A percentile compares a stretch with the other conserved stretches of the same genome.
These are phyloP conservation scores for Miniopterus natalensis DNA, from an alignment of 2,113 vertebrate species.

Conservation along the genomic window DNA sequence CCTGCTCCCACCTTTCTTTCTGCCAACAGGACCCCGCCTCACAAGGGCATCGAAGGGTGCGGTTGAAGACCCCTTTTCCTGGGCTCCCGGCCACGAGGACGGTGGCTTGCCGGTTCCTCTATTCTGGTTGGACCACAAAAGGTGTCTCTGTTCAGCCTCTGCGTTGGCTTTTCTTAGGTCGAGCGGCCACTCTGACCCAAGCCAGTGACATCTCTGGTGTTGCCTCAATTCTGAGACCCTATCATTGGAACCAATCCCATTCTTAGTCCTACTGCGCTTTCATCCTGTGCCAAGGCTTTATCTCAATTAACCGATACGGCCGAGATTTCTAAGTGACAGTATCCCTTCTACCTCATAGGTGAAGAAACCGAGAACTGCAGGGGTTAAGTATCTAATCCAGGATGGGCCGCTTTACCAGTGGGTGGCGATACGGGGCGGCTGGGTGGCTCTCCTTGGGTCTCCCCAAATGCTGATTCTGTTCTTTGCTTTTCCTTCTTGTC, in stretches of 20 bases:
- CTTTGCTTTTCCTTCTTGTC: too few relatives aligned
- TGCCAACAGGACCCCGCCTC: not conserved
- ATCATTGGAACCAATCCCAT: not conserved
- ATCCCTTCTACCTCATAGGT: not conserved
- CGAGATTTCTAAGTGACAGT: not conserved
- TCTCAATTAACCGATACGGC: not conserved
- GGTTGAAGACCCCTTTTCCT: not conserved
- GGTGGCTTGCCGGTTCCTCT: not conserved
- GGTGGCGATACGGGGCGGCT: not conserved
- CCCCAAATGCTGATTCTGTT: not conserved
- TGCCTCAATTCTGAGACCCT: not conserved
- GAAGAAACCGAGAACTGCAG: not conserved
- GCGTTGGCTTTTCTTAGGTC: not conserved
- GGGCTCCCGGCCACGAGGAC: not conserved
- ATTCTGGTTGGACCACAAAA: fast-evolving
- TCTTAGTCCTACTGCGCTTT: not conserved
- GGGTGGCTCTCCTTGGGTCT: not conserved
- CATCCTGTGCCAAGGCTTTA: not conserved
- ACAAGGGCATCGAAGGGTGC: not conserved
- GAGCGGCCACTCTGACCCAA: not conserved
- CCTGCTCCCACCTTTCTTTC: not conserved
- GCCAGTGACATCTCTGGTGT: fast-evolving
- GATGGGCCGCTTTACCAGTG: not conserved
- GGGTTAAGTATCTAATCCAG: not conserved
- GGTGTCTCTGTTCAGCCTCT: not conserved